Evolutionary conservation across 2,888 invertebrate species (phyloP).

Genomic region (Cybosia mesomella): DNA sequence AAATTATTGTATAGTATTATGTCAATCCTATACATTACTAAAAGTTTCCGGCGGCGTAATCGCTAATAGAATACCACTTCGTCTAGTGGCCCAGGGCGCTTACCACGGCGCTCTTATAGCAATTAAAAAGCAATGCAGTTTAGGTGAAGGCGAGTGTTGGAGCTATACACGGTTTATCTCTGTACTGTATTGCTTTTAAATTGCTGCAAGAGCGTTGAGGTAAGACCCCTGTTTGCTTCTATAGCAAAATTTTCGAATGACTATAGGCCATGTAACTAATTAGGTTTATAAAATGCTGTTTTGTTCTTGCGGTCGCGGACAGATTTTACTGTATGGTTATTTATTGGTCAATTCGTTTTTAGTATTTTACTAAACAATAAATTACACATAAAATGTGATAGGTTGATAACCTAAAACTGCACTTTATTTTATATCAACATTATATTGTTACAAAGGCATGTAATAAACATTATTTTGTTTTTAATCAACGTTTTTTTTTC

Average conservation of each 20-base stretch:
- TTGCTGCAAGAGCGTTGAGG: too few relatives aligned
- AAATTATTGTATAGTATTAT: background rate
- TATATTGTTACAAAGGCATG: conserved; percentile 31
- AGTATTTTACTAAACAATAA: conserved; percentile 20
- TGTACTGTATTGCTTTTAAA: too few relatives aligned
- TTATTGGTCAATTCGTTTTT: conserved; percentile 40
- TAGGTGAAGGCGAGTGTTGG: too few relatives aligned
- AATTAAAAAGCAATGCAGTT: too few relatives aligned
- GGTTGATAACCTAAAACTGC: conserved; percentile 15
- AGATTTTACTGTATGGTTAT: conserved; percentile 29
- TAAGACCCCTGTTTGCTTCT: too few relatives aligned
- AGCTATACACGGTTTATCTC: too few relatives aligned
- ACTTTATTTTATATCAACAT: conserved; percentile 26
- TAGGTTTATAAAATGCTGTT: background rate
- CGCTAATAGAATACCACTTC: too few relatives aligned
- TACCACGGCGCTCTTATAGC: too few relatives aligned
- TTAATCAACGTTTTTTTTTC: conserved; percentile 22
- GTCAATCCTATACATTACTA: background rate
- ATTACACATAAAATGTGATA: conserved; percentile 37
- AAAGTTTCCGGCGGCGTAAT: background rate
- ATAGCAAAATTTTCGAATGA: background rate
- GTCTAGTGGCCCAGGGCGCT: too few relatives aligned
- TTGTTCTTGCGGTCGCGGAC: conserved; percentile 15
- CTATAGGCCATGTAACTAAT: background rate
- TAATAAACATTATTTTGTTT: conserved; percentile 36